Evolutionary conservation across 1,140 invertebrate genomes (phyloP), one percentile per base, ranked within the genome.

Genomic region (Ditylenchus dipsaci): DNA sequence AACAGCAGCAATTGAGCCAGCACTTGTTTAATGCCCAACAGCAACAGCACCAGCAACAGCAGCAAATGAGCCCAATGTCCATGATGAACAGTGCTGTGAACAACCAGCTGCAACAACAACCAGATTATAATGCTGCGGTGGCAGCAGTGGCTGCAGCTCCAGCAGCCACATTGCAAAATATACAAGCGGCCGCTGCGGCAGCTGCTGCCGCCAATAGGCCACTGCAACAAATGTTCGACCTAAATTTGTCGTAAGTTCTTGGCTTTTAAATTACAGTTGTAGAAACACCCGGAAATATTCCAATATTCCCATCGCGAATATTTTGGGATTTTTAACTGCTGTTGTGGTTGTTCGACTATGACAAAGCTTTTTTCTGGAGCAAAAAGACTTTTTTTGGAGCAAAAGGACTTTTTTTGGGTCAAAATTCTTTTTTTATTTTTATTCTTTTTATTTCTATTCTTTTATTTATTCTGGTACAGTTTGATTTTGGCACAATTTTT

Each of bases 171-270:
- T 15, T 21, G 21, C 15, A 15, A 47, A 21, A n/a, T n/a, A 11
- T 13, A 30, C 57, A 59, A 13, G 57, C 30, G 11, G 57, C 57
- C 23, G 57, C 57, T 19, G 19, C 19, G 29, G 59, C 59, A 19
- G 59, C 59, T 43, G 59, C 59, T 7, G 59, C 59, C 19, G 59
- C 59, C 26, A 61, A 43, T 43, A 5, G 29, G 13, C 59, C 59
- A 3, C 13, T 61, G 27, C 59, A 19, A 33, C 27, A 30, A 21
- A 30, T 61, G 19, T 61, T 61, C 21, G 59, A 61, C 29, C 8
- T 61, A 21, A 26, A 53, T 53, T 53, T 53, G 49, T 53, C 23
- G n/a, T 53, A 15, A 53, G 49, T 53, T 19, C 15, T 53, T 19
- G n/a, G n/a, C 15, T 53, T 53, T 53, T 21, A 53, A 5, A 8